These are phyloP conservation scores for Malacosoma neustria DNA, from an alignment of 2,888 invertebrate species.

Conservation along the genomic window DNA sequence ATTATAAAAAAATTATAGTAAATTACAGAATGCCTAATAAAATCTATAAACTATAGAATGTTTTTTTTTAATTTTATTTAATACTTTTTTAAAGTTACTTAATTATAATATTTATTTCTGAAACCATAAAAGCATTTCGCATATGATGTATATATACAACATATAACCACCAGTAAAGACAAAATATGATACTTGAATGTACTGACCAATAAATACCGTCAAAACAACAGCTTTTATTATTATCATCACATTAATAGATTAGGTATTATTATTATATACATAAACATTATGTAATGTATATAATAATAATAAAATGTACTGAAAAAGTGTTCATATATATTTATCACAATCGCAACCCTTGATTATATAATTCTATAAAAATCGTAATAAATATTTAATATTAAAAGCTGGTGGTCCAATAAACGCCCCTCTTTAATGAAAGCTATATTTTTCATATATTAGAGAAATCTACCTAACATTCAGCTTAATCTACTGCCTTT, in stretches of 20 bases:
- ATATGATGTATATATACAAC: too few species aligned
- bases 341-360: conserved; percentile 33
- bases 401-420: conserved; percentile 27
- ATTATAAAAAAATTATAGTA: too few species aligned
- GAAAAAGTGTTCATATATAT: conserved; percentile 9
- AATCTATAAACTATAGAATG: too few species aligned
- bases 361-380: conserved; percentile 26
- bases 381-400: conserved; percentile 18
- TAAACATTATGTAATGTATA: conserved; percentile 1
- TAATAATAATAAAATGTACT: conserved; percentile 1
- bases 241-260: neutral
- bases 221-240: too few species aligned
- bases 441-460: conserved; percentile 32
- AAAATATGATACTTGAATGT: too few species aligned
- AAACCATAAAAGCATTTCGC: too few species aligned
- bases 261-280: neutral
- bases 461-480: conserved; percentile 30
- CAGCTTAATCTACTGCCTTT: neutral
- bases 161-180: too few species aligned
- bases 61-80: too few species aligned
- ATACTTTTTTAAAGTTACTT: too few species aligned
- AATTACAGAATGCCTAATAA: too few species aligned
- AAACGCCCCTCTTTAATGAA: conserved; percentile 39
- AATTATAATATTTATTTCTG: too few species aligned
- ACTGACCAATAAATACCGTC: too few species aligned